Base-by-base conservation (phyloP, 1,140 invertebrate species). In the Druon quercuslanigerum region DNA sequence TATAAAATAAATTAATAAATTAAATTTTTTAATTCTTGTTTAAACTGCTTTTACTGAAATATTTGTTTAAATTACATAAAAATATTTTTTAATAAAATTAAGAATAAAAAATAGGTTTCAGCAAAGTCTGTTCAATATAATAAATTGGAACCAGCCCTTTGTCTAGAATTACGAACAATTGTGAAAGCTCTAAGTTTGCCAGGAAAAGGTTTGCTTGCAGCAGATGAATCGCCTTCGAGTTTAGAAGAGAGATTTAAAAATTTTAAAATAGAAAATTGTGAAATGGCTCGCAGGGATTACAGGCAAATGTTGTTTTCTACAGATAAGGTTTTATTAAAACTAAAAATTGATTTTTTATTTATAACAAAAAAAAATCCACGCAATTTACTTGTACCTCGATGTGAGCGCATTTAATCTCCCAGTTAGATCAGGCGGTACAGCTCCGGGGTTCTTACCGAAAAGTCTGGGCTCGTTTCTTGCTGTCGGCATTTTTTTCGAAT, bases 131-230 rank as follows among this genome's bases (percentile, higher is more conserved):
- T 40, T 5, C 33, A 66, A 40, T 66, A 40, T n/a, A 40, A 33
- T 16, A 66, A 66, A 40, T 8, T 66, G 25, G 94, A 95, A 80
- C 93, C 95, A 71, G 97, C 96, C 88, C 93, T 98, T 80, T 96
- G 98, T 92, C 93, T 97, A 88, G 98, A 99, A 93, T 94, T 99
- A 57, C 94, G 93, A 75, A 92, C 92, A 81, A 99, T 98, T 85
- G 98, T 98, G 56, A 93, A 97, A 83, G 94, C 94, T 73, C 98
- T 99, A 84, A 96, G 98, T 0, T 94, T 96, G 51, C 95, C 96
- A n/a, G 98, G 98, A 83, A 99, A 98, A 91, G 96, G 96, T 85
- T 97, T 98, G 86, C 92, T 98, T 72, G 96, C 97, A 82, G 96
- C 96, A 84, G 97, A 97, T 91, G 97, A 97, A 88, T 97, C 96